Evolutionary conservation across 2,888 invertebrate species (phyloP), one percentile per base, ranked within the genome.

Genomic region (Galerucella nymphaeae): DNA sequence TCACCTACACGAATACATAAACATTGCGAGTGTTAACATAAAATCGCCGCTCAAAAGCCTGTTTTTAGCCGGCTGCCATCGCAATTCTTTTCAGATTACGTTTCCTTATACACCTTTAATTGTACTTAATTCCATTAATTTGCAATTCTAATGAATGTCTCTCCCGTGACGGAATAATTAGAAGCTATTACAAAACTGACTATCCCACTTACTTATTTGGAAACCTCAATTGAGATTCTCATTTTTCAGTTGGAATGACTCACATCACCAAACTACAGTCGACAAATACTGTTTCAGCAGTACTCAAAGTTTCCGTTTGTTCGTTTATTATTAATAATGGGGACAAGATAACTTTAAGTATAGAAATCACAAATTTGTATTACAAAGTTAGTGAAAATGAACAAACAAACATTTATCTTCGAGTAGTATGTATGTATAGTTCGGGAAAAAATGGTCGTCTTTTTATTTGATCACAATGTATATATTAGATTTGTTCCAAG

Each of bases 141-240:
- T 80, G 76, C 80, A 80, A 79, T 78, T 80, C 76, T 78, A 78
- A 80, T 80, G 78, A 80, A 74, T 50, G 70, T 72, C 72, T 72
- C 72, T 75, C 72, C 76, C 48, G 70, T 79, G 80, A 80, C 73
- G 80, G 79, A 77, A 80, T 80, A 80, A 80, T 80, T 80, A 80
- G 79, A 77, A 78, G 77, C 70, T 74, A 77, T 71, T 2, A 76
- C 71, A 72, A 74, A 68, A 74, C 79, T 78, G 78, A 76, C 80
- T 76, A 78, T 79, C 79, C 79, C 77, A 79, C 75, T 77, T 80
- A 79, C 81, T 71, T 82, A 82, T 81, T 82, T 81, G 82, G 82
- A 77, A 80, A 82, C 78, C 78, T 80, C 76, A 79, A 78, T 81
- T 77, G 41, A 61, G 75, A 66, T 77, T 80, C 80, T 78, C 80